A percentile compares a stretch with the other conserved stretches of the same genome.
Conservation (phyloP, 2,888 invertebrate genomes). For the Steinernema scapterisci region DNA sequence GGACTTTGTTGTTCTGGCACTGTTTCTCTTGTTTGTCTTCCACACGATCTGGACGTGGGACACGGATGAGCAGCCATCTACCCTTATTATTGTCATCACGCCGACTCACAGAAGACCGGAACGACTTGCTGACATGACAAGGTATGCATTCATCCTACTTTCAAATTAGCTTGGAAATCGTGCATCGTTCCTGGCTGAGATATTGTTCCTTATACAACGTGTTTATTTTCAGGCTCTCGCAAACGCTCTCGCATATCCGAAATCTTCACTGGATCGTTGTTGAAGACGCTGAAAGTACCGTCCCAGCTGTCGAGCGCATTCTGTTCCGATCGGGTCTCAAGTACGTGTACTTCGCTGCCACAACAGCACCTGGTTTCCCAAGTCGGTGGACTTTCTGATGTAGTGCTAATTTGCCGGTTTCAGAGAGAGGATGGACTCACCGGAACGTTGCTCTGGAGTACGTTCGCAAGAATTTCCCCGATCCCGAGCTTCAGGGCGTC, state of each 20-base stretch:
- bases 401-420: constrained; percentile 31
- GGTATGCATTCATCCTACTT: no score
- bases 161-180: no score
- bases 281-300: constrained; percentile 52
- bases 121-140: constrained; percentile 60
- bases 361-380: constrained; percentile 56
- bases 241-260: constrained; percentile 52
- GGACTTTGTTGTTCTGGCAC: not conserved
- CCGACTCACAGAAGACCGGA: constrained; percentile 58
- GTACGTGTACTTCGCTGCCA: constrained; percentile 52
- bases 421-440: constrained; percentile 58
- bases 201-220: no score
- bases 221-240: constrained; percentile 54
- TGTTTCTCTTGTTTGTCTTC: constrained; percentile 33
- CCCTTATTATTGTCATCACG: constrained; percentile 50
- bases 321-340: constrained; percentile 50
- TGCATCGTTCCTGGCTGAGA: no score
- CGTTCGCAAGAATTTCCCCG: constrained; percentile 49
- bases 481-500: constrained; percentile 69
- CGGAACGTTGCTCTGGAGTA: constrained; percentile 55
- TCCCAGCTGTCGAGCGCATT: constrained; percentile 50
- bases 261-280: constrained; percentile 59
- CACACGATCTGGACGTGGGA: constrained; percentile 38
- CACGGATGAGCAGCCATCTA: not conserved
- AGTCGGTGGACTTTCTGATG: constrained; percentile 33